Evolutionary conservation across 2,113 vertebrate genomes (phyloP), one percentile per base, ranked within the genome.

Genomic region (Cavia porcellus): DNA sequence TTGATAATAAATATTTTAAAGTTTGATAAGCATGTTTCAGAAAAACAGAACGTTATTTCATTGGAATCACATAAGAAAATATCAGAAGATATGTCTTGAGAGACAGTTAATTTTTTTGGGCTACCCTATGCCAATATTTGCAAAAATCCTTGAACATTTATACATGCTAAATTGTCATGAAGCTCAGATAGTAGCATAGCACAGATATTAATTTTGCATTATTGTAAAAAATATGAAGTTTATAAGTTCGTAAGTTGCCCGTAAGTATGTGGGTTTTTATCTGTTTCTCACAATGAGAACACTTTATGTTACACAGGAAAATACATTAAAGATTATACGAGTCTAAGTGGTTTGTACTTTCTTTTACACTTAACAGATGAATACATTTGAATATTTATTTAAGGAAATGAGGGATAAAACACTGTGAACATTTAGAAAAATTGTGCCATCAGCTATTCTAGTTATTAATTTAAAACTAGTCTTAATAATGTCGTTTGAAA

Each of bases 371-470:
- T 30, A 84, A 62, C 17, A 86, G 9, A 74, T 84, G 2, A 57
- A 89, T 90, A 86, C 45, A 17, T 81, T 74, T 90, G 9, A 45
- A 17, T 32, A 45, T 74, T 52, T 61, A 85, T 47, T 82, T 95
- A 47, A 45, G 62, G 62, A 86, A 74, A 1, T 42, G 0, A 24
- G 2, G 86, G 3, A 14, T 90, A 77, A 90, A 86, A 15, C 13
- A 86, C 10, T 74, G 57, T 72, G 52, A 96, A n/a, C 38, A 92
- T 47, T 74, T 72, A 50, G 17, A 4, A 92, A 92, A 81, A 94
- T 47, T 15, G 1, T 92, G 7, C 28, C 35, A 70, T 70, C 1
- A 94, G 42, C 74, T 86, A 70, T 57, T 87, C 50, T 59, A 61
- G 50, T 25, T 84, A 70, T 42, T 93, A 80, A 75, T 87, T 75